Conservation (phyloP, 2,888 invertebrate genomes). For the Tenthredo mesomela region DNA sequence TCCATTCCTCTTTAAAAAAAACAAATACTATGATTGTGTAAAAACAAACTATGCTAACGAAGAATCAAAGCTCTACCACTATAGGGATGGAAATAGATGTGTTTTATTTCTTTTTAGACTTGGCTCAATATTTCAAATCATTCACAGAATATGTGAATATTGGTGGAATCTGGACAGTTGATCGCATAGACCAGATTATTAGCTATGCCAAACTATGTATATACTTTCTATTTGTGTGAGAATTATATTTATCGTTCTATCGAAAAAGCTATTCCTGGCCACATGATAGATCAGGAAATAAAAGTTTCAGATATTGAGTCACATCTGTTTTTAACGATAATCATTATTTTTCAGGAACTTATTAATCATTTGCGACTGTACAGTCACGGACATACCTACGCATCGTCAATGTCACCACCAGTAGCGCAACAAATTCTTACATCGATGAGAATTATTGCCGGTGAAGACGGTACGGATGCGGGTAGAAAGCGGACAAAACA, state of each 20-base stretch:
- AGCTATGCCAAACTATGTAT: too few relatives aligned
- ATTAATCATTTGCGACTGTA: slow-evolving; percentile 87
- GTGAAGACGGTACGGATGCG: slow-evolving; percentile 87
- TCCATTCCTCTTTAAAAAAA: background rate
- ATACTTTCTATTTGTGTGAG: too few relatives aligned
- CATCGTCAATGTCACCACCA: slow-evolving; percentile 93
- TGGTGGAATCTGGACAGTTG: too few relatives aligned
- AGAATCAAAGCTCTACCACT: background rate
- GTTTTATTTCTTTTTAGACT: background rate
- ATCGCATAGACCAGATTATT: too few relatives aligned
- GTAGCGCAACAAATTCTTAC: slow-evolving; percentile 94
- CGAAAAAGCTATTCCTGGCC: too few relatives aligned
- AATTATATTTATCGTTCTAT: too few relatives aligned
- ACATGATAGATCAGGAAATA: background rate
- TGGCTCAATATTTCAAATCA: too few relatives aligned
- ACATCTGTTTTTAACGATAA: slow-evolving; percentile 34
- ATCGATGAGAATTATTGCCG: slow-evolving; percentile 93
- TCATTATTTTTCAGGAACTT: slow-evolving; percentile 81
- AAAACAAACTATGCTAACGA: background rate
- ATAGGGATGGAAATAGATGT: background rate
- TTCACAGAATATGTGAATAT: too few relatives aligned
- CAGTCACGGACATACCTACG: slow-evolving; percentile 94
- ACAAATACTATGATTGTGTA: background rate
- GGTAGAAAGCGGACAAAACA: slow-evolving; percentile 84
- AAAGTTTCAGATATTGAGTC: background rate